phyloP scores from a whole-genome alignment of 2,797 vertebrate species.

The Columba guinea region DNA sequence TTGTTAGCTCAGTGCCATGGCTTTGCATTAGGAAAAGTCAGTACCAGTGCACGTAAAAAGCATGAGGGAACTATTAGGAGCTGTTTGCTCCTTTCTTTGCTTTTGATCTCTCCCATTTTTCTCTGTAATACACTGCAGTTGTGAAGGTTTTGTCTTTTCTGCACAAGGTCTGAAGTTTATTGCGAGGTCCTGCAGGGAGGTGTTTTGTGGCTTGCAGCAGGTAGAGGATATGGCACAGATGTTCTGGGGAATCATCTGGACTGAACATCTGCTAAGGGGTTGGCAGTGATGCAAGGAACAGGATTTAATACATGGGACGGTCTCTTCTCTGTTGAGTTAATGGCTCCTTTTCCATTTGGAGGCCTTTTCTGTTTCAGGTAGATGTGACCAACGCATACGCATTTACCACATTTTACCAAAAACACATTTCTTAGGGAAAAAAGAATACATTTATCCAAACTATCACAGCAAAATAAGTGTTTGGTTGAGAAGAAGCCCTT shows the following conservation, averaged over 20 bases:
- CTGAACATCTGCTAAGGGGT: constrained; percentile 22
- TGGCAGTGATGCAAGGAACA: background rate
- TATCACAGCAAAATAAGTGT: background rate
- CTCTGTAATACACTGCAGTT: background rate
- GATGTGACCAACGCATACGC: background rate
- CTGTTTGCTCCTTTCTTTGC: constrained; percentile 28
- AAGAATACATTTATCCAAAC: background rate
- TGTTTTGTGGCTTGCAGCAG: constrained; percentile 27
- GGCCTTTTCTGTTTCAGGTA: constrained; percentile 6
- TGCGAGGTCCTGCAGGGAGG: background rate
- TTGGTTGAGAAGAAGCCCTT: background rate
- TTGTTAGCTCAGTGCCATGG: constrained; percentile 8
- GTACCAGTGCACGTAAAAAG: background rate
- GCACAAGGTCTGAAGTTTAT: background rate
- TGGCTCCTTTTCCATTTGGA: background rate
- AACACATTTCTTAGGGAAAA: background rate
- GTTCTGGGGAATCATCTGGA: constrained; percentile 16
- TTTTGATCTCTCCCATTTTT: background rate
- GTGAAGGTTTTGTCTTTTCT: constrained; percentile 1
- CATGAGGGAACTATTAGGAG: constrained; percentile 22
- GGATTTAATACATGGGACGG: background rate
- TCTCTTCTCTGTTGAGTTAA: background rate
- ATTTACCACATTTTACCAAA: constrained; percentile 2
- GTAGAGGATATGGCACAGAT: constrained; percentile 26
- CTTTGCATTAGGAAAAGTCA: constrained; percentile 40